Base-by-base conservation (phyloP, 2,113 vertebrate species). In the Ptilonorhynchus violaceus region DNA sequence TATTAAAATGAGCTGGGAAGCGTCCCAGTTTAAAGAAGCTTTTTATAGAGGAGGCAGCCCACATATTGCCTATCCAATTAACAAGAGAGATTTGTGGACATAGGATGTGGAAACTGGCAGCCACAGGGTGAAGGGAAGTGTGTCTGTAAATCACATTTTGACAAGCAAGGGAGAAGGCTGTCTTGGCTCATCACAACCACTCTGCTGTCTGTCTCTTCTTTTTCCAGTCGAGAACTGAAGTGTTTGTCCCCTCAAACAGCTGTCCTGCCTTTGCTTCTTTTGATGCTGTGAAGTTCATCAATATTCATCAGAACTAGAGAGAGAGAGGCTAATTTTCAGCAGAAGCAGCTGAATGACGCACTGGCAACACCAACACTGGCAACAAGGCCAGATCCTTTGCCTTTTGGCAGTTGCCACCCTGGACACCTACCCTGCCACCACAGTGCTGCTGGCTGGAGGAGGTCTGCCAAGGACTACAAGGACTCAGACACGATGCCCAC, bases 1-100 rank as follows among this genome's bases (percentile, higher is more conserved):
- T 96, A 96, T 95, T 95, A 90, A 96, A 96, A 96, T 91, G 89
- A 92, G 82, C 77, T 96, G 87, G 95, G 92, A 96, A 94, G 58
- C 13, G 0, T 96, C 96, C 82, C 73, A 93, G 90, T 96, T 94
- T 87, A 85, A 72, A 88, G 88, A 39, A 78, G 92, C 83, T 97
- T 96, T 97, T 89, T 95, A 95, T 93, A 96, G 93, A 94, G 72
- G 76, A 95, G 87, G 80, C 83, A 94, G 88, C 92, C 95, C 91
- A 96, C 93, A 62, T 95, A 91, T 93, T 95, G 89, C 92, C 89
- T 92, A 72, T 87, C 82, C 92, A 96, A 97, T 97, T 97, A 97
- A 35, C 19, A 72, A 50, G 93, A 95, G 62, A 96, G 95, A 96
- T 97, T 93, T 96, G 93, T 97, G 89, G 80, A 73, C 84, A 76